phyloP scores from a whole-genome alignment of 2,888 invertebrate species.

The Tetrapedia diversipes region DNA sequence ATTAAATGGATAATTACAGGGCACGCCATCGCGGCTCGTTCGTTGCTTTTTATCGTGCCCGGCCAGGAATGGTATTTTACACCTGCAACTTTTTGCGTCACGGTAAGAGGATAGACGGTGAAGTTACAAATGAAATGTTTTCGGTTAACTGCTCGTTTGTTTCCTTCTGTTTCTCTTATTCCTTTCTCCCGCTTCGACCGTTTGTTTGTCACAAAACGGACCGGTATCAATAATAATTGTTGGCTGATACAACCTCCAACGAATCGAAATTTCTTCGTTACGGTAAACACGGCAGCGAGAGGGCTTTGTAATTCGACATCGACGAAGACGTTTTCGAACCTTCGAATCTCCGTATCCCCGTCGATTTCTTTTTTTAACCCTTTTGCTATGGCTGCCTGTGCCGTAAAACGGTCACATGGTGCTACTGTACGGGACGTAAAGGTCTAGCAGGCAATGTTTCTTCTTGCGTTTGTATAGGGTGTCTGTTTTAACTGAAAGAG shows the following conservation, averaged over 20 bases:
- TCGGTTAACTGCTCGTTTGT: conserved; percentile 10
- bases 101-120: background rate
- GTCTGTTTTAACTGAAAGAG: too few relatives aligned
- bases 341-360: too few relatives aligned
- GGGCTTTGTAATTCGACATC: background rate
- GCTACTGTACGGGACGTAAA: too few relatives aligned
- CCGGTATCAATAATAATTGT: conserved; percentile 19
- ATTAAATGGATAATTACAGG: conserved; percentile 48
- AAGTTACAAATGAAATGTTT: background rate
- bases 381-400: too few relatives aligned
- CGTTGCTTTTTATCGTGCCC: conserved; percentile 3
- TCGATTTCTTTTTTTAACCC: too few relatives aligned
- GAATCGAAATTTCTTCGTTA: too few relatives aligned
- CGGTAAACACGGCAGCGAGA: conserved; percentile 19
- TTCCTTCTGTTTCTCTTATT: background rate
- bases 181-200: background rate
- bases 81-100: conserved; percentile 17
- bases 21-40: conserved; percentile 17
- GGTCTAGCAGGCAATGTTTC: too few relatives aligned
- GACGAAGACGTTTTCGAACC: background rate
- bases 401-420: too few relatives aligned
- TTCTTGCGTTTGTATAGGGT: too few relatives aligned
- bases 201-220: too few relatives aligned
- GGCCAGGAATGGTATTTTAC: conserved; percentile 16
- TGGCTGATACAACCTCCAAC: too few relatives aligned